Evolutionary conservation across 2,888 invertebrate genomes (phyloP), one percentile per base, ranked within the genome.

Genomic region (Campaea margaritaria): DNA sequence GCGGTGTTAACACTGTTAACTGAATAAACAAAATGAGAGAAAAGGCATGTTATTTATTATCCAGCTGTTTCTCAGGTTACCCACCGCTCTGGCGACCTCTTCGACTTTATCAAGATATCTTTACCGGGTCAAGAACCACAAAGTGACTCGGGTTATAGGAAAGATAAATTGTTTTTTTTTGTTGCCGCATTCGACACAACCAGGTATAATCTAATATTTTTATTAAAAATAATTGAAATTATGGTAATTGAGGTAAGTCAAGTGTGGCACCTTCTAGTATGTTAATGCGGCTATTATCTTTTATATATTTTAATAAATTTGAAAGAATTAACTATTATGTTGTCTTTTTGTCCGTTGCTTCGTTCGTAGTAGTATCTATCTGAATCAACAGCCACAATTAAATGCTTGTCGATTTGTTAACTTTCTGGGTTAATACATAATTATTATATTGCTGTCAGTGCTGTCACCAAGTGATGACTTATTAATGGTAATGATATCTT

Each of bases 211-310:
- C 36, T 36, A 36, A 36, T 12, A 10, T 36, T 12, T 36, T 36
- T 12, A n/a, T 36, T 11, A 12, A 36, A 36, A 3, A 36, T 3
- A n/a, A 12, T n/a, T n/a, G 55, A 49, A 50, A 11, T 3, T 56
- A 64, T 64, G 64, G 27, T 64, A 64, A 68, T 64, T 59, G 21
- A 21, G 21, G 52, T 16, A 74, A 70, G 76, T 73, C 69, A 63
- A 52, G 12, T 36, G n/a, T n/a, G 36, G n/a, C 36, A 36, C 36
- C 36, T 36, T 36, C 36, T 12, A 36, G 12, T 5, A 36, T 36
- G 4, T 8, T 34, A 10, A 3, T 31, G 7, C 9, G 9, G 31
- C 9, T 31, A 31, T 31, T 31, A 31, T 31, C 9, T 3, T 31
- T 31, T 31, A 7, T 31, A 1, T 3, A 10, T 31, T 31, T 31